Conservation (phyloP, 2,113 vertebrate species). For the Scortum barcoo region DNA sequence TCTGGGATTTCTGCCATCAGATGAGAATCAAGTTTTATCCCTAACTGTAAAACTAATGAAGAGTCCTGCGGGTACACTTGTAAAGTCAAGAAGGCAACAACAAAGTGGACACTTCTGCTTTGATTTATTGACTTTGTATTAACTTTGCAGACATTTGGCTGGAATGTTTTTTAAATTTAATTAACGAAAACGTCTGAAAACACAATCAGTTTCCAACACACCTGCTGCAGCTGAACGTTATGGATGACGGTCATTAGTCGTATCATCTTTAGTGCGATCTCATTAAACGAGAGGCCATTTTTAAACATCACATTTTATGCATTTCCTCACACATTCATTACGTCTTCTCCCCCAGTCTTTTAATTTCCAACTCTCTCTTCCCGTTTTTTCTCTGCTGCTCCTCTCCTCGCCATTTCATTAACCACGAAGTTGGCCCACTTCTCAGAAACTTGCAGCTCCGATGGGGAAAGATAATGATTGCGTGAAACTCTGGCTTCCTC, state of each 20-base stretch:
- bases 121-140: not conserved
- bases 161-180: too few relatives aligned
- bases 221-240: not conserved
- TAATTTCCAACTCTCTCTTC: not conserved
- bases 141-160: not conserved
- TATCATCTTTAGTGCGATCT: not conserved
- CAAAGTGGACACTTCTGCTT: not conserved
- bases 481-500: conserved; percentile 22
- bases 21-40: not conserved
- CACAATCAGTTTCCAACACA: not conserved
- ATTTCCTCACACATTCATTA: not conserved
- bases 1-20: not conserved
- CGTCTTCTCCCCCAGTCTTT: not conserved
- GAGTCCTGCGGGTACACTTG: not conserved
- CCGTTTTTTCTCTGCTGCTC: not conserved
- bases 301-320: not conserved
- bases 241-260: not conserved
- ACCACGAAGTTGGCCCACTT: conserved; percentile 43
- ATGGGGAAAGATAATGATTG: conserved; percentile 43
- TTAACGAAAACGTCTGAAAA: too few relatives aligned
- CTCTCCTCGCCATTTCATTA: conserved; percentile 21
- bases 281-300: not conserved
- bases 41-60: not conserved
- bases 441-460: conserved; percentile 9
- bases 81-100: not conserved